Evolutionary conservation across 2,888 invertebrate species (phyloP).

Genomic region (Drosophila colorata): DNA sequence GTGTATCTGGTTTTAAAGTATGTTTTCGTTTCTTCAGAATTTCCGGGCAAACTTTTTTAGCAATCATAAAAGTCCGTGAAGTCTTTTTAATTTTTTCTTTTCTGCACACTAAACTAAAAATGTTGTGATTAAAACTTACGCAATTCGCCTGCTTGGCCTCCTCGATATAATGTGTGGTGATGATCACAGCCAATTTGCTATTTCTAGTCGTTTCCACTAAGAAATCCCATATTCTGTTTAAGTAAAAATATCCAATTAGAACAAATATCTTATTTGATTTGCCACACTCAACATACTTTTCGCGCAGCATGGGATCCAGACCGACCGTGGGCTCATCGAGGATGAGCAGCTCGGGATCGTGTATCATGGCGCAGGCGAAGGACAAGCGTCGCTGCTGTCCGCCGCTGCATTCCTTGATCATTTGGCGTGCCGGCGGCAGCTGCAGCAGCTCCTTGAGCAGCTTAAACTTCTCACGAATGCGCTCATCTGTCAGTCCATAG

Average conservation of each 20-base stretch:
- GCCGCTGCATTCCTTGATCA: constrained; percentile 92
- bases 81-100: no score
- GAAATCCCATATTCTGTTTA: constrained; percentile 94
- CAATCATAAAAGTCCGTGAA: no score
- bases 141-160: constrained; percentile 93
- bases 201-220: constrained; percentile 90
- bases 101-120: no score
- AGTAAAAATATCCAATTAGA: background rate
- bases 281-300: constrained; percentile 87
- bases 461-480: constrained; percentile 88
- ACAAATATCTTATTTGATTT: no score
- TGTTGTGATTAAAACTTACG: constrained; percentile 86
- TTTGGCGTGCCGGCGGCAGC: constrained; percentile 89
- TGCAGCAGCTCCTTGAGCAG: constrained; percentile 91
- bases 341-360: constrained; percentile 94
- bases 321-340: constrained; percentile 98
- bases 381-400: constrained; percentile 96
- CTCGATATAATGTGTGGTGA: constrained; percentile 98
- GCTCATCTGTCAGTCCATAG: constrained; percentile 90
- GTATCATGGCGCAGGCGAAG: constrained; percentile 94
- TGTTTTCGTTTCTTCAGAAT: no score
- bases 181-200: constrained; percentile 92
- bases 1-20: no score
- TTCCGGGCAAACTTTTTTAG: no score
- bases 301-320: constrained; percentile 94